Percentiles rank a stretch among this genome's conserved stretches.
Evolutionary conservation across 2,797 vertebrate genomes (phyloP).

Genomic region (Philypnodon macrostomus): DNA sequence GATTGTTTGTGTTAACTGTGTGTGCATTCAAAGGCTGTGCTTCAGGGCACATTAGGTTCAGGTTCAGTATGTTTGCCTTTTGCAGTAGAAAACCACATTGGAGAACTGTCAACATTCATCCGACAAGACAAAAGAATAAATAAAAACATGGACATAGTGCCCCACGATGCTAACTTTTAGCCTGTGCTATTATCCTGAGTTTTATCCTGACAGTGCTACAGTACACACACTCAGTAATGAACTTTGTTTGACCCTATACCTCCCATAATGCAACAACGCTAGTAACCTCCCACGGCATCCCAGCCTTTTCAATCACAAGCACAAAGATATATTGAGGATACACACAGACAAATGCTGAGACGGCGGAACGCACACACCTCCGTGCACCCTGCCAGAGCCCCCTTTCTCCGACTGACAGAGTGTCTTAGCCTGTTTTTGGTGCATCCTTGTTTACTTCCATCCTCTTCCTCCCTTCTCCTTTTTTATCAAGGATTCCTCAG

Average conservation of each 20-base stretch:
- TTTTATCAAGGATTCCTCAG: slow-evolving; percentile 34
- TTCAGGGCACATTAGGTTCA: slow-evolving; percentile 38
- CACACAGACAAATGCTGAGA: slow-evolving; percentile 23
- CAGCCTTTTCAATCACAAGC: slow-evolving; percentile 33
- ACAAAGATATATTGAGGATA: slow-evolving; percentile 39
- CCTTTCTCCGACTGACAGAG: slow-evolving; percentile 52
- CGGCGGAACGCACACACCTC: slow-evolving; percentile 45
- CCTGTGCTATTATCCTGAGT: slow-evolving; percentile 36
- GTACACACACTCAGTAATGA: slow-evolving; percentile 44
- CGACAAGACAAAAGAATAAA: too few relatives aligned
- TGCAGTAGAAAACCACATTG: too few relatives aligned
- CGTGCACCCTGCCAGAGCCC: slow-evolving; percentile 28
- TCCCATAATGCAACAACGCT: slow-evolving; percentile 59
- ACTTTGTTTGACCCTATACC: slow-evolving; percentile 62
- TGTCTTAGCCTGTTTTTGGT: slow-evolving; percentile 43
- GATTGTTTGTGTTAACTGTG: slow-evolving; percentile 14
- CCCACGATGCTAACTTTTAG: slow-evolving; percentile 48
- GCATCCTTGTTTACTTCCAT: slow-evolving; percentile 47
- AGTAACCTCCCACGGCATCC: slow-evolving; percentile 45
- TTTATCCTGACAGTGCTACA: slow-evolving; percentile 47
- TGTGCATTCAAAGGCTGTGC: slow-evolving; percentile 37
- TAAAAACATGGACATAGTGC: slow-evolving; percentile 22
- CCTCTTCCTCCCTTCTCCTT: slow-evolving; percentile 25
- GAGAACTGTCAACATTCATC: too few relatives aligned
- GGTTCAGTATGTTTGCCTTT: too few relatives aligned